Base-by-base conservation (phyloP, 2,888 invertebrate genomes). In the Emmelina monodactyla region DNA sequence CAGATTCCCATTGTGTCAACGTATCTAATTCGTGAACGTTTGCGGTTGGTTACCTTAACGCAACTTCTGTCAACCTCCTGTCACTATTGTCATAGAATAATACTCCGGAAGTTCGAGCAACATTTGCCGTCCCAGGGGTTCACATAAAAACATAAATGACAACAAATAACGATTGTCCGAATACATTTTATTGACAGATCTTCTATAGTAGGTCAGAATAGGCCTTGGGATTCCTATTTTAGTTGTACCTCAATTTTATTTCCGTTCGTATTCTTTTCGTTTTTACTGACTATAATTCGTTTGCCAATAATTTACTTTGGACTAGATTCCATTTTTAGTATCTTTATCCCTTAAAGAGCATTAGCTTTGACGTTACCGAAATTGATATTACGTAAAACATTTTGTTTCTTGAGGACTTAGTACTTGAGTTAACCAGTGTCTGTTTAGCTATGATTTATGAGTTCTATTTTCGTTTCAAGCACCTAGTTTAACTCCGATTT, bases 391-490 rank as follows among this genome's bases (percentile, higher is more conserved):
- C 11, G 25, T 11, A 25, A 25, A 25, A 25, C 25, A 10, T 25
- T 25, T 3, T 3, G 25, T 6, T 5, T 19, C 9, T 25, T 25
- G n/a, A 36, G 37, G 34, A 40, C 22, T 29, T 35, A 40, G 31
- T 16, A 57, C 65, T 65, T 59, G 50, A 55, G 49, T 40, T 53
- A 58, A 53, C 53, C 42, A 54, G 57, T 47, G 53, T 62, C 65
- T 66, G 59, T 64, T 69, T 70, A 58, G 51, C 53, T 51, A 55
- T 68, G 58, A 69, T 69, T 69, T 69, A 69, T 64, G 56, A 49
- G 45, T 49, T 39, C 48, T 51, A 41, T 53, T 48, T 55, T 50
- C 45, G 51, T 44, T 55, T 66, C 62, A 60, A 69, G 68, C 66
- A 67, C 57, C 44, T 49, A 39, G 45, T 45, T 47, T 57, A 51